phyloP scores from a whole-genome alignment of 35 echinoderm and acorn worm genomes.

The Lytechinus pictus region DNA sequence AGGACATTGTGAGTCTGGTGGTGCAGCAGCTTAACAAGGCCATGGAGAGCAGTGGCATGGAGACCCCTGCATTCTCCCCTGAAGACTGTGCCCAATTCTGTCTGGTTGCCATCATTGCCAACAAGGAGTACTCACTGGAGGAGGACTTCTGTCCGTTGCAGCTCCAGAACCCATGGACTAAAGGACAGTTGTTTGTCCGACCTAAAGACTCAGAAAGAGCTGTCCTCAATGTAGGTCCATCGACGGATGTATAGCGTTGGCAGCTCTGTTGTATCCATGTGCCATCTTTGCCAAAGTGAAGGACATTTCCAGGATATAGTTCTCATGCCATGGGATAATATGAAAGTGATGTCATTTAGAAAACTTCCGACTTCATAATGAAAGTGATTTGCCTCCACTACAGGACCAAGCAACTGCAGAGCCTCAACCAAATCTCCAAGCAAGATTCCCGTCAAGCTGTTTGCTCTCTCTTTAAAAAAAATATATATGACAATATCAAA shows the following conservation, averaged over 20 bases:
- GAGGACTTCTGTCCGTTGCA: slow-evolving; percentile 89
- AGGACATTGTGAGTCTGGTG: slow-evolving; percentile 94
- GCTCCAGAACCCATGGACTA: slow-evolving; percentile 97
- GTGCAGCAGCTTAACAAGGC: slow-evolving; percentile 98
- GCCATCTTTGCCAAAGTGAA: slow-evolving; percentile 9
- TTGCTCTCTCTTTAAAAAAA: not conserved
- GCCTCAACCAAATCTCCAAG: not conserved
- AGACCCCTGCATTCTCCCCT: slow-evolving; percentile 65
- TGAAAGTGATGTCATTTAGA: not conserved
- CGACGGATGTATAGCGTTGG: slow-evolving; percentile 75
- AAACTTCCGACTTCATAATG: not conserved
- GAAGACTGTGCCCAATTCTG: slow-evolving; percentile 84
- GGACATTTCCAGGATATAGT: not conserved
- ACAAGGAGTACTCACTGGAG: slow-evolving; percentile 76
- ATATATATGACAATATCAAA: not conserved
- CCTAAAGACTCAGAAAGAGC: slow-evolving; percentile 67
- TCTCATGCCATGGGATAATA: not conserved
- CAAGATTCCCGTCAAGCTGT: not conserved
- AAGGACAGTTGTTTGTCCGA: slow-evolving; percentile 85
- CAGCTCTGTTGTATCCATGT: not conserved
- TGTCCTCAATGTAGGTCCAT: slow-evolving; percentile 67
- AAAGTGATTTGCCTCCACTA: not conserved
- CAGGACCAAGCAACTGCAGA: not conserved
- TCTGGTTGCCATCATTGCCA: slow-evolving; percentile 82
- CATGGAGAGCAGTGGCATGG: slow-evolving; percentile 71